These are phyloP conservation scores for Xestia c-nigrum DNA, from an alignment of 2,888 invertebrate species.

Conservation along the genomic window DNA sequence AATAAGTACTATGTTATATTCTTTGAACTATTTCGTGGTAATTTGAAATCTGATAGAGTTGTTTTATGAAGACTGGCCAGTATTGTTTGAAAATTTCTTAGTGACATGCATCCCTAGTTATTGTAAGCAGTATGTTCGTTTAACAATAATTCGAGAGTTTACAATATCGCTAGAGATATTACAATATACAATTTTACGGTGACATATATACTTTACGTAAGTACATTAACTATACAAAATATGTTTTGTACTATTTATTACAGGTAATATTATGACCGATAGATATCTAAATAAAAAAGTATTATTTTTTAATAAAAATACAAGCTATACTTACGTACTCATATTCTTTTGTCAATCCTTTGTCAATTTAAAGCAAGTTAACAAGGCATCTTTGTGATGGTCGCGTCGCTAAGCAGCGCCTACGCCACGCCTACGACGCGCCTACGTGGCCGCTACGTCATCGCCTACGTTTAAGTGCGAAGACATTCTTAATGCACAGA, in stretches of 20 bases:
- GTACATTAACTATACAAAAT: constrained; percentile 5
- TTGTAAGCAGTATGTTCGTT: too few relatives aligned
- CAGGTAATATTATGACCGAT: constrained; percentile 16
- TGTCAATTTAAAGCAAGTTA: neutral
- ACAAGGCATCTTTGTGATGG: neutral
- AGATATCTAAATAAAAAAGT: neutral
- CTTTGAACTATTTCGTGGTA: too few relatives aligned
- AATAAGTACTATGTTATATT: too few relatives aligned
- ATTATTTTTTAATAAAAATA: neutral
- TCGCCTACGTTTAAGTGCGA: neutral
- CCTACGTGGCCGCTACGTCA: neutral
- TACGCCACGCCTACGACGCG: neutral
- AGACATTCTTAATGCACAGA: neutral
- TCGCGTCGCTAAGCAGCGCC: neutral
- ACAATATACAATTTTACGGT: too few relatives aligned
- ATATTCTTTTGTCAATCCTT: neutral
- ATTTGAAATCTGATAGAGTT: too few relatives aligned
- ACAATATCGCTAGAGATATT: too few relatives aligned
- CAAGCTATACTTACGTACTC: neutral
- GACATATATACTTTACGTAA: constrained; percentile 5
- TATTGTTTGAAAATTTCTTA: too few relatives aligned
- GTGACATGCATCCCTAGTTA: too few relatives aligned
- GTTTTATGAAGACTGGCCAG: too few relatives aligned
- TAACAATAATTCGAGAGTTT: too few relatives aligned
- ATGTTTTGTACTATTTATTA: constrained; percentile 54